Base-by-base conservation (phyloP, 1,140 invertebrate species). In the Tribolium madens region DNA sequence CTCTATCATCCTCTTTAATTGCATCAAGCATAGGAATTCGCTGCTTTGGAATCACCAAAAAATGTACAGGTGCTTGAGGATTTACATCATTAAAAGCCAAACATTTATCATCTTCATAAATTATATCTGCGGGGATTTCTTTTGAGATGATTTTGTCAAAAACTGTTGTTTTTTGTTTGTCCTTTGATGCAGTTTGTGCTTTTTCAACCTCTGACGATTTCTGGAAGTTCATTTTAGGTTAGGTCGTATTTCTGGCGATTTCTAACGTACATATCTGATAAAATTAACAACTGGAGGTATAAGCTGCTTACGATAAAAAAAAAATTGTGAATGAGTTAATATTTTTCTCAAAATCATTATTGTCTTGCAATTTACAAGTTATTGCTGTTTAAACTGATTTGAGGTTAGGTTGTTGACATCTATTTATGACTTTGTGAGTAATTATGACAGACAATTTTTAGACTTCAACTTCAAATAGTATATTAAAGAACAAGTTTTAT, bases 31-130 rank as follows among this genome's bases (percentile, higher is more conserved):
- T 83, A 2, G 84, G 75, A 73, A 86, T 86, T 71, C 79, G 70
- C 69, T 77, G 81, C 80, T 92, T 94, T 0, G 95, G 95, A 84
- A 96, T 94, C 0, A 97, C 93, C 0, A 97, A 86, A 84, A 99
- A 98, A 87, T 99, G 98, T 0, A 93, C 92, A 0, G 98, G 98
- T 6, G 98, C 97, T 74, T 83, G 82, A 7, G 94, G 93, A 47
- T 86, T 87, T 3, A 95, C 86, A 86, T 96, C 94, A 80, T 92
- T 90, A 83, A 96, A 95, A 9, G 93, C 95, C 12, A 96, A 84
- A 84, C 92, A 93, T 84, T 91, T 79, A 10, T 94, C 91, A 88
- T 95, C 93, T 85, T 96, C 93, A 85, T 92, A 93, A 72, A 96
- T 89, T 73, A 96, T 93, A 79, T 94, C 91, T 1, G 93, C 93